Percentiles rank a stretch among this genome's conserved stretches.
phyloP scores from a whole-genome alignment of 2,888 invertebrate genomes.

The Philereme vetulata region DNA sequence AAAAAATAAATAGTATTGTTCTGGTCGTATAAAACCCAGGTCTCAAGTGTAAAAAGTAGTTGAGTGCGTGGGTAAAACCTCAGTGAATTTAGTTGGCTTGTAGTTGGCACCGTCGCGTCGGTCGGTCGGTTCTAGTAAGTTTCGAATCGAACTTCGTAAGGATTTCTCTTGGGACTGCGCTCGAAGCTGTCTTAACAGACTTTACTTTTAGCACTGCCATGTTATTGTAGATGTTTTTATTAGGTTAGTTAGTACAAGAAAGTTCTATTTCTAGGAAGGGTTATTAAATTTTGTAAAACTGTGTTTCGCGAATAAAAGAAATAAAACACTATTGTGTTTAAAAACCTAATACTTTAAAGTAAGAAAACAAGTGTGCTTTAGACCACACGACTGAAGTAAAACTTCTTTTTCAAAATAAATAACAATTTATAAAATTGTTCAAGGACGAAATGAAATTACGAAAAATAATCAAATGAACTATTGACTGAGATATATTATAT shows the following conservation, averaged over 20 bases:
- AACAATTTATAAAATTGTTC: too few relatives aligned
- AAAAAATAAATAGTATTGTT: too few relatives aligned
- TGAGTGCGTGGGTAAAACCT: constrained; percentile 19
- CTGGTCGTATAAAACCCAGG: neutral
- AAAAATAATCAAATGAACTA: too few relatives aligned
- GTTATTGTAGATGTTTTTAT: constrained; percentile 16
- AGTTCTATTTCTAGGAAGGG: neutral
- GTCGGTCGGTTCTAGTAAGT: constrained; percentile 29
- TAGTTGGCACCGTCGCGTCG: constrained; percentile 16
- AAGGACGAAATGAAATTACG: too few relatives aligned
- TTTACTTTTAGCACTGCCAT: constrained; percentile 13
- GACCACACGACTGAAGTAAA: too few relatives aligned
- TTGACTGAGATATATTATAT: too few relatives aligned
- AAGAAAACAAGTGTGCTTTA: too few relatives aligned
- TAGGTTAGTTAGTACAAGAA: neutral
- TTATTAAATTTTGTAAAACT: too few relatives aligned
- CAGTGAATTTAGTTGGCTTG: constrained; percentile 25
- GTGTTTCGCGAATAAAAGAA: too few relatives aligned
- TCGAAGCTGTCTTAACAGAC: constrained; percentile 18
- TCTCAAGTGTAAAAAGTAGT: constrained; percentile 8
- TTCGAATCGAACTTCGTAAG: constrained; percentile 30
- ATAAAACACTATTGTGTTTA: too few relatives aligned
- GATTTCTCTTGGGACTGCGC: constrained; percentile 41
- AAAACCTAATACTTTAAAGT: too few relatives aligned
- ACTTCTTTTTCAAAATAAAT: too few relatives aligned